Evolutionary conservation across 2,113 vertebrate species (phyloP), one percentile per base, ranked within the genome.

Genomic region (Haplotaxodon microlepis): DNA sequence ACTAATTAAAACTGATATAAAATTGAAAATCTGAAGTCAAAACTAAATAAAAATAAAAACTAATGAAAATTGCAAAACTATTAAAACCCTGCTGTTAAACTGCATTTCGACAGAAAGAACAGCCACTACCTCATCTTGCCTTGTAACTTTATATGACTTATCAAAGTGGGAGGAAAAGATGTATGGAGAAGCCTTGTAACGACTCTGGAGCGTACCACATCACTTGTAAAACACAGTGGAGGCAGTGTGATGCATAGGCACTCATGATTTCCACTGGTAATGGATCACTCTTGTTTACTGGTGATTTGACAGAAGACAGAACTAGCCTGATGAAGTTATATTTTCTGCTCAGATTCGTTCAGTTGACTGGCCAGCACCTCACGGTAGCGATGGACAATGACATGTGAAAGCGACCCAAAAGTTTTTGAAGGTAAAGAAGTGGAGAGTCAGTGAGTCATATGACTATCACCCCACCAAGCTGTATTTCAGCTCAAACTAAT

Each of bases 351-450:
- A 45, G 21, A 29, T 73, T 73, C 5, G 6, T 0, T 45, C 40
- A 27, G 69, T 45, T 27, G 13, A 73, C 24, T 73, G 69, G 38
- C 24, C 24, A 5, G 40, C 21, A 6, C 69, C 38, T 73, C 69
- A 27, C 38, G 5, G 1, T 17, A 45, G 5, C 2, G 8, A 45
- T 2, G 12, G 12, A 42, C 36, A 71, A 42, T 42, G n/a, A 16
- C 66, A 8, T 1, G 5, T 71, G n/a, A 42, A 71, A 71, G 8
- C n/a, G 4, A 27, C 38, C 38, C n/a, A 42, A 2, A 24, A 0
- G 66, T 40, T 69, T 24, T 24, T 69, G 36, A 71, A 42, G 7
- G 13, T 71, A 42, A 71, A 42, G n/a, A 42, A 27, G 38, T 24
- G 17, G 6, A 5, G 27, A 61, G 29, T 17, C 19, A 69, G 34